Percentiles rank a stretch among this genome's conserved stretches.
Conservation (phyloP, 2,888 invertebrate species). For the Tanypteryx hageni region DNA sequence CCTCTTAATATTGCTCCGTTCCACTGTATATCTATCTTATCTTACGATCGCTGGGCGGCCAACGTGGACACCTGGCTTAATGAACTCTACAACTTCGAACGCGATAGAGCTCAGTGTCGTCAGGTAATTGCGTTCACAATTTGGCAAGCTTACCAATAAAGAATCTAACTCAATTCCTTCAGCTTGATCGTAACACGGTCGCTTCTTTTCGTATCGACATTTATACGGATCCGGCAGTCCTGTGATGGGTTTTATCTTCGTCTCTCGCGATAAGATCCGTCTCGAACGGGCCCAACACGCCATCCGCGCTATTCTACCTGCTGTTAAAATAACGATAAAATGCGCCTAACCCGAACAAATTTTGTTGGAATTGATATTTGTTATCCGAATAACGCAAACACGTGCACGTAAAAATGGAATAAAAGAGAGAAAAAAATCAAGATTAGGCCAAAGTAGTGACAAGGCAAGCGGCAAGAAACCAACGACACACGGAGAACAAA, state of each 20-base stretch:
- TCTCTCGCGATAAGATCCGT: not conserved
- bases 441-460: no score
- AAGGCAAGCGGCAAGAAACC: no score
- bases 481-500: no score
- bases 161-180: not conserved
- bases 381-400: no score
- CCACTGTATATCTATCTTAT: constrained; percentile 19
- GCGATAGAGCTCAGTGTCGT: not conserved
- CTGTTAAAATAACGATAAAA: no score
- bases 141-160: not conserved
- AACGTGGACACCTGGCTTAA: constrained; percentile 27
- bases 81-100: not conserved
- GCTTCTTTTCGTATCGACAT: not conserved
- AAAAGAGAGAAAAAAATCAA: no score
- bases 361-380: no score
- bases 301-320: not conserved
- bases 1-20: constrained; percentile 29
- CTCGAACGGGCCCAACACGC: not conserved
- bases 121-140: not conserved
- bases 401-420: no score
- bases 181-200: not conserved
- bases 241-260: not conserved
- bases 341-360: no score
- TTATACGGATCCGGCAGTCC: not conserved
- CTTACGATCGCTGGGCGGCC: not conserved